A percentile compares a stretch with the other conserved stretches of the same genome.
Conservation (phyloP, 2,888 invertebrate genomes). For the Xestoiulus laeticollis region DNA sequence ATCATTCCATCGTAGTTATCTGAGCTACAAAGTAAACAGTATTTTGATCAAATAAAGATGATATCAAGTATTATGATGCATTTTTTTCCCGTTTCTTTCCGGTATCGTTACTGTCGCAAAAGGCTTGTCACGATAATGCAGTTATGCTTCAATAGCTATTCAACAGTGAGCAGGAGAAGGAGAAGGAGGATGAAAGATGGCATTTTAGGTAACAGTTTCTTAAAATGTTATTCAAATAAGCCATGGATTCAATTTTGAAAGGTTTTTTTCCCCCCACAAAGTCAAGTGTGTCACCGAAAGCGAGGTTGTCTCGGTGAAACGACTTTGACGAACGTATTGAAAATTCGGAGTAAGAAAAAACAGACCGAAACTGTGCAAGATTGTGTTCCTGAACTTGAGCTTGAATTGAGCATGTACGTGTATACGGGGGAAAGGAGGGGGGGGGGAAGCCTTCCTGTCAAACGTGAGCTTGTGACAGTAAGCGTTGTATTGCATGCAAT, state of each 20-base stretch:
- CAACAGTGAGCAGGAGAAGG: background rate
- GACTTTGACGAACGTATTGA: background rate
- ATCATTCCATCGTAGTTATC: background rate
- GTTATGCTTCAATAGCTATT: background rate
- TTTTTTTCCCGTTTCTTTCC: conserved; percentile 31
- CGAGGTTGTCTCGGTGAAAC: background rate
- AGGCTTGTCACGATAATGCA: conserved; percentile 21
- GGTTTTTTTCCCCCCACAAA: background rate
- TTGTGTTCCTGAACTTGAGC: background rate
- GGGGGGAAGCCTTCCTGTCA: background rate
- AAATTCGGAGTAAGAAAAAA: background rate
- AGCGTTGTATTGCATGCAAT: background rate
- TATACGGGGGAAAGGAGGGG: background rate
- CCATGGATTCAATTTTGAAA: conserved; percentile 7
- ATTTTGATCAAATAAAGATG: conserved; percentile 19
- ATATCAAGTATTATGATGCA: background rate
- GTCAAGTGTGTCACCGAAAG: conserved; percentile 11
- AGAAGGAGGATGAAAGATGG: background rate
- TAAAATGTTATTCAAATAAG: conserved; percentile 9
- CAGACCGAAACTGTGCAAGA: background rate
- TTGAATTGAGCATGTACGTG: background rate
- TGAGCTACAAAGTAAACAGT: background rate
- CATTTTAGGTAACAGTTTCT: conserved; percentile 12
- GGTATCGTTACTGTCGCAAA: conserved; percentile 13
- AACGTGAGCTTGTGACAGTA: background rate